These are phyloP conservation scores for Glyptemys insculpta DNA, from an alignment of 2,797 vertebrate genomes.

Conservation along the genomic window DNA sequence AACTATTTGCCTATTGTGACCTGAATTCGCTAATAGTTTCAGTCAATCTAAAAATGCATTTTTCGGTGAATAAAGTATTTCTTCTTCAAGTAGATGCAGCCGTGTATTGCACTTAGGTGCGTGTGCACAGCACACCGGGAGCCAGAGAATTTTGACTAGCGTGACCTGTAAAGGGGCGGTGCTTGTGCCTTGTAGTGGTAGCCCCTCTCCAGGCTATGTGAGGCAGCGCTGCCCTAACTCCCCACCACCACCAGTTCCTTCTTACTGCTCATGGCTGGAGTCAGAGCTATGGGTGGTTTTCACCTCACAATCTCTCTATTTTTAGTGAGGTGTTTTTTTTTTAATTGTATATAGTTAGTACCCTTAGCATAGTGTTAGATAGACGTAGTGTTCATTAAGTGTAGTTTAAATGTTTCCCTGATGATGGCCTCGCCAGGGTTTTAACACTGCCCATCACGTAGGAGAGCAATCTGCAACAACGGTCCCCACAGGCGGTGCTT, in stretches of 20 bases:
- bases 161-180: neutral
- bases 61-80: neutral
- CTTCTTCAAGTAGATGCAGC: neutral
- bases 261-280: neutral
- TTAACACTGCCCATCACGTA: too few relatives aligned
- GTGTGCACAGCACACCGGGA: neutral
- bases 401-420: too few relatives aligned
- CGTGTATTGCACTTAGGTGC: neutral
- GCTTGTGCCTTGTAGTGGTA: neutral
- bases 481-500: too few relatives aligned
- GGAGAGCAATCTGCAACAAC: too few relatives aligned
- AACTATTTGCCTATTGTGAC: neutral
- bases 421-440: too few relatives aligned
- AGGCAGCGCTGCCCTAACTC: neutral
- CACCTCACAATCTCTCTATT: too few relatives aligned
- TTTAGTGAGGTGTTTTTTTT: too few relatives aligned
- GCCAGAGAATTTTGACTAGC: neutral
- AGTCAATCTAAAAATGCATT: neutral
- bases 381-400: too few relatives aligned
- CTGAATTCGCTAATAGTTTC: neutral
- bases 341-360: too few relatives aligned
- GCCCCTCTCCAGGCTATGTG: neutral
- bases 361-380: too few relatives aligned
- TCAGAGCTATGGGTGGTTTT: too few relatives aligned
- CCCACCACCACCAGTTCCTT: neutral